Evolutionary conservation across 2,797 vertebrate genomes (phyloP).

Genomic region (Sebastolobus altivelis): DNA sequence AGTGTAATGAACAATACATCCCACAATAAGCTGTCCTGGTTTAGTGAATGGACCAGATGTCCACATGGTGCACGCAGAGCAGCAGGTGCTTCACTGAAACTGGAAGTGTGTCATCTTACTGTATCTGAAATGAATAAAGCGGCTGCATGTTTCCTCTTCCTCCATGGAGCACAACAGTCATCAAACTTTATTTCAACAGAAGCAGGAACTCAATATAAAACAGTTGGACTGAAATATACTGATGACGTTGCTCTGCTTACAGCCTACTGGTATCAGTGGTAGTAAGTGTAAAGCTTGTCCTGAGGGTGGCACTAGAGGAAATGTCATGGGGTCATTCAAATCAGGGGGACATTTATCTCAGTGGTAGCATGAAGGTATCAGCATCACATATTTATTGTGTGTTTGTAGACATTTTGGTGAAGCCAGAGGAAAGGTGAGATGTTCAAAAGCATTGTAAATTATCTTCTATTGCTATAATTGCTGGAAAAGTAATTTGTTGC

Average conservation of each 20-base stretch:
- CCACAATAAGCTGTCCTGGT: conserved; percentile 51
- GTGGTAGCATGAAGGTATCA: not conserved
- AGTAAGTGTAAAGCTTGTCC: not conserved
- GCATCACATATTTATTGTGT: not conserved
- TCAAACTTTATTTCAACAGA: not conserved
- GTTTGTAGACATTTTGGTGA: not conserved
- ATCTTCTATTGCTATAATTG: not conserved
- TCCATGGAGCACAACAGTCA: not conserved
- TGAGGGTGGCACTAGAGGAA: conserved; percentile 8
- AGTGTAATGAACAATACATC: too few species aligned
- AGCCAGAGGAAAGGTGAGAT: not conserved
- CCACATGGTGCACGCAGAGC: conserved; percentile 25
- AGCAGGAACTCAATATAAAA: not conserved
- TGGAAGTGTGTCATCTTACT: conserved; percentile 34
- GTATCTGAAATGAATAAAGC: not conserved
- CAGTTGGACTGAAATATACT: not conserved
- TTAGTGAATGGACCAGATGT: conserved; percentile 60
- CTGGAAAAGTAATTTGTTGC: not conserved
- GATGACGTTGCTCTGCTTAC: not conserved
- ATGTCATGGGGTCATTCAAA: not conserved
- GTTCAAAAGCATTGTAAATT: not conserved
- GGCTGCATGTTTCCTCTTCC: not conserved
- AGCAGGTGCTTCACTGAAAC: conserved; percentile 41
- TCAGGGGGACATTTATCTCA: not conserved
- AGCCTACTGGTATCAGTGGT: not conserved